Base-by-base conservation (phyloP, 2,888 invertebrate genomes). In the Lasioglossum leucozonium region DNA sequence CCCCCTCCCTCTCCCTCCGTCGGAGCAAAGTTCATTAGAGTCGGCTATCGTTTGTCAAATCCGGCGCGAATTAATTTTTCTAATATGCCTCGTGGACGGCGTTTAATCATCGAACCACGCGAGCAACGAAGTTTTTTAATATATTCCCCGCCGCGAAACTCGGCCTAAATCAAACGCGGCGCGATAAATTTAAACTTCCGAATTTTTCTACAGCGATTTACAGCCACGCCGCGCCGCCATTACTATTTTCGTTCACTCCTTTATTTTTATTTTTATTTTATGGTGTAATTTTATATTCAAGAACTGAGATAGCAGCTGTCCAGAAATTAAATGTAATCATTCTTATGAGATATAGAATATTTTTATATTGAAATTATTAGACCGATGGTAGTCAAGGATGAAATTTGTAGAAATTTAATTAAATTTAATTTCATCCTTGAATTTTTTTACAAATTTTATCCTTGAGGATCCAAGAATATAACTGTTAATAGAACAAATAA, bases 11-110 rank as follows among this genome's bases (percentile, higher is more conserved):
- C n/a, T n/a, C n/a, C n/a, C n/a, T 82, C 55, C 18, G 1, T 73
- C 44, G 30, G 4, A 22, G 47, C 62, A n/a, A 78, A 82, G 83
- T 82, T 78, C 51, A 67, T 84, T 78, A 75, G 16, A 42, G 26
- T 13, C 78, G 30, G 51, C 30, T 44, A 18, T 22, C 30, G 42
- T 72, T 71, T 30, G 42, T 75, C 30, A 67, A 78, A 78, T 62
- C 51, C 26, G 30, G 75, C 44, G 55, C 34, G 30, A 83, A 67
- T 72, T 55, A 34, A 67, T 72, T 42, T 47, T 37, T 58, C 42
- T 47, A 67, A 22, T 67, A 67, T 37, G 18, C 37, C 22, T 22
- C 18, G 37, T 11, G 37, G 22, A 11, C 37, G 37, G 18, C 22
- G 11, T 67, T 37, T 67, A 67, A 37, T 37, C 67, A 37, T 37